Evolutionary conservation across 2,797 vertebrate genomes (phyloP).

Genomic region (Chanos chanos): DNA sequence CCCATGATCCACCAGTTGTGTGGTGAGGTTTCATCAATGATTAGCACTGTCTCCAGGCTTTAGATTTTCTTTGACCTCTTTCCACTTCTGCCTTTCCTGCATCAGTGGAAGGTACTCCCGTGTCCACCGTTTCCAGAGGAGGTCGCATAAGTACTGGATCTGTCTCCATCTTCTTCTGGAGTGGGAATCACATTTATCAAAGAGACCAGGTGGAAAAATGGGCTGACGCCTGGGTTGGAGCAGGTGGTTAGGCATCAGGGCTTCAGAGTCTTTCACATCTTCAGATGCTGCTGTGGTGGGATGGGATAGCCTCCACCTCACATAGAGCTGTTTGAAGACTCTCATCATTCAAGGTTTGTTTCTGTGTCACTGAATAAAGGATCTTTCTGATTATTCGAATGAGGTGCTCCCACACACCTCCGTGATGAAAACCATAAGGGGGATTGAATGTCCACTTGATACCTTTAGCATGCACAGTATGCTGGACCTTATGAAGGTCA

Average conservation of each 20-base stretch:
- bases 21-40: not conserved
- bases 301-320: slow-evolving; percentile 5
- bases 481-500: slow-evolving; percentile 1
- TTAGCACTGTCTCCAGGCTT: too few species aligned
- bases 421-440: not conserved
- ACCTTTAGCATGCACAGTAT: not conserved
- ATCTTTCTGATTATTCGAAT: slow-evolving; percentile 5
- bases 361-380: not conserved
- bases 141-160: not conserved
- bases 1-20: not conserved
- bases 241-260: slow-evolving; percentile 6
- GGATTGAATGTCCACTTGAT: slow-evolving; percentile 3
- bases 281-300: not conserved
- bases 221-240: not conserved
- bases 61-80: too few species aligned
- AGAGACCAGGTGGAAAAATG: slow-evolving; percentile 6
- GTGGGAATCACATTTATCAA: not conserved
- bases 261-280: slow-evolving; percentile 8
- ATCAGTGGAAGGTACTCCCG: not conserved
- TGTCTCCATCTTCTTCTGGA: not conserved
- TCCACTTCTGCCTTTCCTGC: not conserved
- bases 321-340: slow-evolving; percentile 9
- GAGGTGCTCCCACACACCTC: not conserved
- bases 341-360: slow-evolving; percentile 1
- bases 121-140: not conserved